Conservation (phyloP, 2,888 invertebrate species). For the Fragum sueziense region DNA sequence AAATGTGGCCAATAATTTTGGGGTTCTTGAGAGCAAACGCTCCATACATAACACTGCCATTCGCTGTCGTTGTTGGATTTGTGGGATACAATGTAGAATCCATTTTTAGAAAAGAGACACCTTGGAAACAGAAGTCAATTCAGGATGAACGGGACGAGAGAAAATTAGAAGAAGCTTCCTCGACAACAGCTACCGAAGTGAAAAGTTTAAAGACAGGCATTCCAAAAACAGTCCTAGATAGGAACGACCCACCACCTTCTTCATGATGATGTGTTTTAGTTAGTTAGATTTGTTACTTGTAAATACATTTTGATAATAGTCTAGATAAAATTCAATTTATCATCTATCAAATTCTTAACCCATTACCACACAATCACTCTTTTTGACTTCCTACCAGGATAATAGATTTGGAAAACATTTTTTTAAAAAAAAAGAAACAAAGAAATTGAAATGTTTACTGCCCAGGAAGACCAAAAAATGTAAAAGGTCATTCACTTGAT, state of each 20-base stretch:
- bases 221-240: slow-evolving; percentile 83
- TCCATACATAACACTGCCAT: slow-evolving; percentile 85
- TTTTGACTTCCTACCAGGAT: too few species aligned
- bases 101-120: slow-evolving; percentile 83
- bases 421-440: too few species aligned
- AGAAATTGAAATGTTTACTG: too few species aligned
- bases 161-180: slow-evolving; percentile 84
- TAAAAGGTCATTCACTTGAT: too few species aligned
- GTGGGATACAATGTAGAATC: slow-evolving; percentile 92
- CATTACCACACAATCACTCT: too few species aligned
- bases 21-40: slow-evolving; percentile 88
- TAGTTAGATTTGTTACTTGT: too few species aligned
- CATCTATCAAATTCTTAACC: too few species aligned
- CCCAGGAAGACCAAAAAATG: too few species aligned
- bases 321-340: too few species aligned
- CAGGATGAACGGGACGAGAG: slow-evolving; percentile 90
- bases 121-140: slow-evolving; percentile 84
- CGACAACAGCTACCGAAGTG: slow-evolving; percentile 85
- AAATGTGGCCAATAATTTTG: slow-evolving; percentile 90
- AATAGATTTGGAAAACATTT: too few species aligned
- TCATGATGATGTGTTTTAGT: too few species aligned
- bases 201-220: slow-evolving; percentile 87
- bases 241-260: slow-evolving; percentile 75
- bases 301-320: too few species aligned
- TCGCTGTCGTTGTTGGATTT: slow-evolving; percentile 91